phyloP scores from a whole-genome alignment of 1,140 invertebrate genomes.

The Choristoneura fumiferana region DNA sequence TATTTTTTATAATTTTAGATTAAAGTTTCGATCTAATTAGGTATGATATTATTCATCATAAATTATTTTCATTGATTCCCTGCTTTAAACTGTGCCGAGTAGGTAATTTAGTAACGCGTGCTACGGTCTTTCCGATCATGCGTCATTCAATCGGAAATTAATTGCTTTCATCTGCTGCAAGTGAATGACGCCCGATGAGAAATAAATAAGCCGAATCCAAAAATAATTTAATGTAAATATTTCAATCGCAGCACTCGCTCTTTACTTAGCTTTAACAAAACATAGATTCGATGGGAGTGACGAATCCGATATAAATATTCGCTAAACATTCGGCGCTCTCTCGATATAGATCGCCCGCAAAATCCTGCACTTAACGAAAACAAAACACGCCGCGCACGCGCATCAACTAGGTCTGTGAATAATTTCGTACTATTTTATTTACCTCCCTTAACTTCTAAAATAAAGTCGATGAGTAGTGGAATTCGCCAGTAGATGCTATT shows the following conservation, averaged over 20 bases:
- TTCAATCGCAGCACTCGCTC: constrained; percentile 46
- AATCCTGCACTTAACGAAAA: constrained; percentile 50
- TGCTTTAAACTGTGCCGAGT: constrained; percentile 4
- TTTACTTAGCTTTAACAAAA: constrained; percentile 68
- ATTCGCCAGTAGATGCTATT: constrained; percentile 67
- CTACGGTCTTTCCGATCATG: constrained; percentile 47
- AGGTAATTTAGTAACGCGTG: background rate
- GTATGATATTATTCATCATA: no score
- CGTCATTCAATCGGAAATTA: constrained; percentile 63
- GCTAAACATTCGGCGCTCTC: constrained; percentile 40
- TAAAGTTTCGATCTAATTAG: background rate
- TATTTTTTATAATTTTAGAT: background rate
- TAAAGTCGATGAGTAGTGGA: constrained; percentile 67
- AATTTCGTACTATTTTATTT: constrained; percentile 71
- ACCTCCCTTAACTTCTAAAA: constrained; percentile 65
- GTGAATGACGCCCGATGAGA: constrained; percentile 50
- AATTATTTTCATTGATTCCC: background rate
- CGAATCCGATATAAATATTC: constrained; percentile 72
- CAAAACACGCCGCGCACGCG: constrained; percentile 55
- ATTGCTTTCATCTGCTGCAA: constrained; percentile 62
- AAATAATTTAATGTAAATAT: constrained; percentile 72
- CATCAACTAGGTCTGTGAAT: constrained; percentile 39
- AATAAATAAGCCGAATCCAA: constrained; percentile 60
- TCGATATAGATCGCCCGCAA: constrained; percentile 53
- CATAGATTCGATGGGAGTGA: constrained; percentile 56